Percentiles rank a stretch among this genome's conserved stretches.
phyloP scores from a whole-genome alignment of 2,113 vertebrate genomes.

The Ophthalmolycus amberensis region DNA sequence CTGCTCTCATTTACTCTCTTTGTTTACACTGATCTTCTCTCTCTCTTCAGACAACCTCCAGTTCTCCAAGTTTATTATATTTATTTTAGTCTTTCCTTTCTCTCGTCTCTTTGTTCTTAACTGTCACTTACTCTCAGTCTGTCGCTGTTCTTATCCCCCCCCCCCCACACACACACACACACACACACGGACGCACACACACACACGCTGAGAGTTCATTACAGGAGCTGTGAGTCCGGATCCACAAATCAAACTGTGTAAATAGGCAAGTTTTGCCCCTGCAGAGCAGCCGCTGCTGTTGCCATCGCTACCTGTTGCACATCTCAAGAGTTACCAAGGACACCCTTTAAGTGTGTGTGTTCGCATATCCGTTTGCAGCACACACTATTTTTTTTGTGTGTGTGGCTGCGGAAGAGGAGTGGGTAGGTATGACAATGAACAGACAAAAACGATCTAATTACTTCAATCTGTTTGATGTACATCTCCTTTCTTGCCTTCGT shows the following conservation, averaged over 20 bases:
- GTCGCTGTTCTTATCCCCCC: neutral
- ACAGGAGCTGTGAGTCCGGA: constrained; percentile 57
- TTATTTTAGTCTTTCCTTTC: neutral
- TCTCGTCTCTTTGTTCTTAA: neutral
- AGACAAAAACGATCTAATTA: constrained; percentile 32
- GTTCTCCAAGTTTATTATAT: neutral
- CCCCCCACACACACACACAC: neutral
- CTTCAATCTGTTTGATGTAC: constrained; percentile 33
- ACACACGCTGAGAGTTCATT: constrained; percentile 44
- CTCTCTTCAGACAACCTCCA: neutral
- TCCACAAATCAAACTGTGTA: constrained; percentile 76
- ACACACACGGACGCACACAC: neutral
- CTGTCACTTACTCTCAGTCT: neutral
- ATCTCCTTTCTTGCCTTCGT: constrained; percentile 14
- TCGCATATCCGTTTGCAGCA: constrained; percentile 23
- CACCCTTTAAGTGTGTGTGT: constrained; percentile 55
- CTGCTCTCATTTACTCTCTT: neutral
- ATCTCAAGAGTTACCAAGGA: constrained; percentile 71
- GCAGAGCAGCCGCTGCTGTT: constrained; percentile 59
- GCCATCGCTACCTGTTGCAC: constrained; percentile 69
- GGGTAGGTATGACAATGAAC: constrained; percentile 34
- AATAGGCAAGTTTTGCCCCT: constrained; percentile 70
- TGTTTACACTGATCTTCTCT: neutral
- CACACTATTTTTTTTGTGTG: constrained; percentile 2
- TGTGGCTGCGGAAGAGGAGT: neutral